Percentiles rank a stretch among this genome's conserved stretches.
Conservation (phyloP, 2,888 invertebrate genomes). For the Lithophane semibrunnea region DNA sequence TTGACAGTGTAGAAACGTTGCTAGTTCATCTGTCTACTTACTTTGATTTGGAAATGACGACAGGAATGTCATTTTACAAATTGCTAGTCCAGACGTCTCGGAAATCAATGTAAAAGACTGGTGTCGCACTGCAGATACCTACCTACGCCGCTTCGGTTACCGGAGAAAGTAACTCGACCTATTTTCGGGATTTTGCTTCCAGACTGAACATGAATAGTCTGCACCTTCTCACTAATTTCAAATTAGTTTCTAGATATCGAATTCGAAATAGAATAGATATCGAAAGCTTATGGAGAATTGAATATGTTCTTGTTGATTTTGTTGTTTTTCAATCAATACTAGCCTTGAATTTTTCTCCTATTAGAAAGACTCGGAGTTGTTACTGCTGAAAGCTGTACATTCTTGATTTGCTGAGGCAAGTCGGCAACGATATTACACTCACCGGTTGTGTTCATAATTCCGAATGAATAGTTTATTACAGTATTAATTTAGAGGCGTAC, state of each 20-base stretch:
- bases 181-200: conserved; percentile 70
- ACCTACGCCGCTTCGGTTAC: conserved; percentile 71
- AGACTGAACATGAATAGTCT: conserved; percentile 36
- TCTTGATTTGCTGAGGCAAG: conserved; percentile 51
- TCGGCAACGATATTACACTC: conserved; percentile 63
- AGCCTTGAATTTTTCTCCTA: conserved; percentile 48
- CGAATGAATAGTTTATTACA: conserved; percentile 78
- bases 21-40: conserved; percentile 1
- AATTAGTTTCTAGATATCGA: background rate
- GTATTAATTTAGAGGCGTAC: conserved; percentile 79
- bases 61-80: conserved; percentile 25
- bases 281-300: background rate
- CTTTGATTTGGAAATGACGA: conserved; percentile 10
- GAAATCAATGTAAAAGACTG: conserved; percentile 79
- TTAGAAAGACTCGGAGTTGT: conserved; percentile 51
- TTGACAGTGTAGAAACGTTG: background rate
- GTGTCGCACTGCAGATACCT: conserved; percentile 87
- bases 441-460: conserved; percentile 61
- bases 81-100: conserved; percentile 67
- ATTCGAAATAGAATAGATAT: no score
- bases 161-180: conserved; percentile 78
- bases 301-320: conserved; percentile 7
- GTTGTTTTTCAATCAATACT: background rate
- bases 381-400: conserved; percentile 47
- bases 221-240: conserved; percentile 20